Evolutionary conservation across 2,797 vertebrate species (phyloP), one percentile per base, ranked within the genome.

Genomic region (Dryobates pubescens): DNA sequence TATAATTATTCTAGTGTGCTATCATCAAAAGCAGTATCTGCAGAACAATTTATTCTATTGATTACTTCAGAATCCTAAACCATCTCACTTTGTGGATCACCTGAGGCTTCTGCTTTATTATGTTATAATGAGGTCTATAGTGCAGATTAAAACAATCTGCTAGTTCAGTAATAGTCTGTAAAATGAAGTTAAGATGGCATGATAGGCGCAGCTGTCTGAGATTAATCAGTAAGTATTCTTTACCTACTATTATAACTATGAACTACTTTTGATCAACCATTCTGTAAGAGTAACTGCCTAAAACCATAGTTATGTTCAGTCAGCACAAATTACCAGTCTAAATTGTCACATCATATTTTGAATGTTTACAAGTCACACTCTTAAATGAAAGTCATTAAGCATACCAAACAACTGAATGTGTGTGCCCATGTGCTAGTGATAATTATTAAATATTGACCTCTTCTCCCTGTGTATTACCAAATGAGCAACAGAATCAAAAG

Each of bases 51-150:
- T 91, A 80, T 74, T 15, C 23, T 58, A 77, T 43, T 79, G 89
- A 82, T 73, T 64, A 36, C 7, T 24, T 78, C n/a, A 51, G 23
- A 95, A 90, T 76, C 34, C 45, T 79, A 79, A 89, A 88, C 78
- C 27, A 49, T 43, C 6, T 53, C 32, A 41, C 36, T 90, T 82
- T 64, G 22, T 74, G 30, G 24, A 64, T 82, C 17, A 9, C 56
- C 49, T 76, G 26, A 10, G 45, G 24, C 53, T 80, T 41, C 75
- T 2, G 1, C 62, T 77, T 62, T 70, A 73, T 88, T 36, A 54
- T 2, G 0, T 26, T 45, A 26, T 43, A 90, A 62, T 12, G 41
- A 78, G 26, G 12, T 61, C 38, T 80, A 26, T 56, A 68, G 30
- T 58, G 13, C 12, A 75, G 30, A 86, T 76, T 82, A 77, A 90